Evolutionary conservation across 2,888 invertebrate genomes (phyloP).

Genomic region (Yponomeuta cagnagella): DNA sequence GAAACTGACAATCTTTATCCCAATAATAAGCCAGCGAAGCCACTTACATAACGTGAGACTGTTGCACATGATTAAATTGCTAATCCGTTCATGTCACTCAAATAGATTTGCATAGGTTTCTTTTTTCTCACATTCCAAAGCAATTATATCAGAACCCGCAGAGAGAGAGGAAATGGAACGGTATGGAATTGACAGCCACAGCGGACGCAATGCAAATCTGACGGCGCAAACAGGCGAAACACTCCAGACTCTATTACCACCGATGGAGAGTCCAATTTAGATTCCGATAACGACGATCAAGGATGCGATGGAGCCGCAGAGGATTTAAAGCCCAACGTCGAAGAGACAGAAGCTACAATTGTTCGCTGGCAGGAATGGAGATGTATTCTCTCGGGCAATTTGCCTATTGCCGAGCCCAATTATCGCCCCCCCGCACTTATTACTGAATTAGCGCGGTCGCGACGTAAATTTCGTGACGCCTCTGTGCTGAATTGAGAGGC

Average conservation of each 20-base stretch:
- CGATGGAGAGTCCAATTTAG: slow-evolving; percentile 49
- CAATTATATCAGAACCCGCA: slow-evolving; percentile 10
- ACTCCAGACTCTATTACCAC: slow-evolving; percentile 43
- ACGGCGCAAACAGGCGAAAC: slow-evolving; percentile 10
- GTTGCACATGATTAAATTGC: neutral
- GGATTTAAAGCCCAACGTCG: slow-evolving; percentile 34
- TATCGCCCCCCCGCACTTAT: slow-evolving; percentile 72
- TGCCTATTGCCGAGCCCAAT: slow-evolving; percentile 72
- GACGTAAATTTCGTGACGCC: slow-evolving; percentile 66
- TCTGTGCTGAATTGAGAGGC: slow-evolving; percentile 51
- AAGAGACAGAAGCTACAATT: slow-evolving; percentile 30
- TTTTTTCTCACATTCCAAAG: neutral
- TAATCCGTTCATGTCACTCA: neutral
- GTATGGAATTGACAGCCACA: slow-evolving; percentile 50
- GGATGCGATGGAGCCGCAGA: slow-evolving; percentile 26
- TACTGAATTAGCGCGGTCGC: slow-evolving; percentile 70
- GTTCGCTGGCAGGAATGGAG: slow-evolving; percentile 25
- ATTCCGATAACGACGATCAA: slow-evolving; percentile 37
- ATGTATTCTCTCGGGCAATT: slow-evolving; percentile 50
- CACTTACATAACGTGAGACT: neutral
- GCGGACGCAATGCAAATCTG: slow-evolving; percentile 64
- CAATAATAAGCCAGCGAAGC: neutral
- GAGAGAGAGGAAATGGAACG: slow-evolving; percentile 43
- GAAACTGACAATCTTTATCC: too few relatives aligned
- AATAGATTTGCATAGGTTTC: neutral